A percentile compares a stretch with the other conserved stretches of the same genome.
Conservation (phyloP, 2,797 vertebrate species). For the Tragopan temminckii region DNA sequence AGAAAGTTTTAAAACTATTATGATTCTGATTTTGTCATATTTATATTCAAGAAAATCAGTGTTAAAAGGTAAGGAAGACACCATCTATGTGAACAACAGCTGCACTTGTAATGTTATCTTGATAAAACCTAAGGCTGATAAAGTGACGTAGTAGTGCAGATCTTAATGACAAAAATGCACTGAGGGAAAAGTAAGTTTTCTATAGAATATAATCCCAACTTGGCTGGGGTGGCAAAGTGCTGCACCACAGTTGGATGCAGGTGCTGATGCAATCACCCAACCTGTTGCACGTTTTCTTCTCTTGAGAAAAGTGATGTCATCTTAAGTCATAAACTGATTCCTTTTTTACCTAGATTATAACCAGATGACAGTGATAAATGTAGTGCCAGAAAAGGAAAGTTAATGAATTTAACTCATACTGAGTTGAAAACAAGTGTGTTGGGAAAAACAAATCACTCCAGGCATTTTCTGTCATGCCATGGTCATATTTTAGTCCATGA, state of each 20-base stretch:
- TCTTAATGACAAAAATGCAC: neutral
- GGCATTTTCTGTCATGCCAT: rapidly evolving
- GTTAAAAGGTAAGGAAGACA: neutral
- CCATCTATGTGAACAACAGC: neutral
- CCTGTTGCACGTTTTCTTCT: neutral
- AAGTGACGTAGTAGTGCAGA: neutral
- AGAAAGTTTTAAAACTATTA: neutral
- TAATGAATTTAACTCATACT: neutral
- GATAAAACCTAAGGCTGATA: neutral
- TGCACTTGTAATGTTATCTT: neutral
- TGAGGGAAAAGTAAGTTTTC: neutral
- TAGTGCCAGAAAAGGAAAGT: neutral
- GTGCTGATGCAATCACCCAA: neutral
- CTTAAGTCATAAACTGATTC: neutral
- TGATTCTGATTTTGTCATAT: neutral
- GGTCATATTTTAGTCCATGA: rapidly evolving
- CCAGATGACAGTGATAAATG: neutral
- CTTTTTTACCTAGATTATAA: neutral
- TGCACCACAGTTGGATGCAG: neutral
- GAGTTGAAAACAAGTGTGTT: neutral
- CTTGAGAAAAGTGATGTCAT: neutral
- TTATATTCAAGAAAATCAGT: neutral
- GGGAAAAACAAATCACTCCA: neutral
- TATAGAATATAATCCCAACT: neutral
- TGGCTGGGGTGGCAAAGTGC: neutral